Base-by-base conservation (phyloP, 2,888 invertebrate genomes). In the Tethea ocularis region DNA sequence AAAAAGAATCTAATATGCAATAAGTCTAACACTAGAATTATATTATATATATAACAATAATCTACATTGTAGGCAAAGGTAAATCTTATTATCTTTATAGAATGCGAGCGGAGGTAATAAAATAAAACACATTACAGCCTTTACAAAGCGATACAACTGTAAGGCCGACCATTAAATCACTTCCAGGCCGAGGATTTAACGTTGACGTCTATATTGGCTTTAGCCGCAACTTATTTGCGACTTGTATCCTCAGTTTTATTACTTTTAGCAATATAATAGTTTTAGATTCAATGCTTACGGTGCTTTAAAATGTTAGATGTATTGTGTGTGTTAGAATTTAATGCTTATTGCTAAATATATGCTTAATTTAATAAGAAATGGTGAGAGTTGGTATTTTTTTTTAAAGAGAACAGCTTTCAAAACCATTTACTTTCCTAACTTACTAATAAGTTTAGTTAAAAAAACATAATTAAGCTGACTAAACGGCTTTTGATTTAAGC, bases 181-280 rank as follows among this genome's bases (percentile, higher is more conserved):
- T 20, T 20, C 20, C 46, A 20, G 60, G 3, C n/a, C 54, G 4
- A 24, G 36, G 57, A 46, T 53, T 62, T 56, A 36, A 26, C 52
- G 57, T 51, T 24, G 59, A 52, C 68, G 61, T 68, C 62, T 61
- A 55, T 65, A 60, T 66, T 59, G 59, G 38, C 26, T 56, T 61
- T 59, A 58, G 62, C 54, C 64, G 54, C 53, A 57, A 29, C 57
- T 68, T 65, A 59, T 58, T 60, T 60, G 59, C 54, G 51, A 59
- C 36, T 26, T 22, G 60, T 36, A 26, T n/a, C 7, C 6, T 38
- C 38, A 20, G 20, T 20, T 46, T 3, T 41, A 17, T 41, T 46
- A 10, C 15, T 46, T 41, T 41, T 17, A 41, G 11, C 13, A 1
- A 13, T 13, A 33, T 13, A 0, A 13, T 2, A n/a, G n/a, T n/a